Conservation (phyloP, 1,140 invertebrate species). For the Telenomus remus region DNA sequence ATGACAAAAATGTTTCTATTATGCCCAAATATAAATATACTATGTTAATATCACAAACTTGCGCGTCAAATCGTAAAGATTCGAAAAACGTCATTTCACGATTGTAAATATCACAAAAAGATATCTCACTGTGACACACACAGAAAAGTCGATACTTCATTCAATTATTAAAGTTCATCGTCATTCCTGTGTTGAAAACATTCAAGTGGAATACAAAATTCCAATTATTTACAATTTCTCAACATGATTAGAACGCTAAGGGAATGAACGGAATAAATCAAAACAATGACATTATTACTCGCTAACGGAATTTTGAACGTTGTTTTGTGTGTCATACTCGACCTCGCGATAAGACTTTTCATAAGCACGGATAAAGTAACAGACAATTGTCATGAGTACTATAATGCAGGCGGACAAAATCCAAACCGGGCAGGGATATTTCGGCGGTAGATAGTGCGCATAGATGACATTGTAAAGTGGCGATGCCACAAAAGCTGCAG, state of each 20-base stretch:
- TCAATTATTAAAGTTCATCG: not conserved
- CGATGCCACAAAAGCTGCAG: constrained; percentile 26
- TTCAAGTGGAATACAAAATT: no score
- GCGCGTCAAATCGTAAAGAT: not conserved
- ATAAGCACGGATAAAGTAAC: constrained; percentile 22
- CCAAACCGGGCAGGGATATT: constrained; percentile 69
- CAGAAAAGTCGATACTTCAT: not conserved
- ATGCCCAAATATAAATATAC: not conserved
- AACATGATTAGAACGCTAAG: not conserved
- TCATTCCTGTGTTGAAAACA: no score
- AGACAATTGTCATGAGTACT: constrained; percentile 54
- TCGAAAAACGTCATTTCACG: not conserved
- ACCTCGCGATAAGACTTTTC: constrained; percentile 11
- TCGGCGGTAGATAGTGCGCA: constrained; percentile 57
- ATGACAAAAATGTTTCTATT: no score
- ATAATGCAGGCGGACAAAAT: constrained; percentile 63
- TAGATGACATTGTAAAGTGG: constrained; percentile 39
- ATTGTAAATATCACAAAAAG: not conserved
- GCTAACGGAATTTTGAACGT: constrained; percentile 1
- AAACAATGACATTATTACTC: not conserved
- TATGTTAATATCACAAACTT: constrained; percentile 1
- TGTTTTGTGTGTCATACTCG: constrained; percentile 22
- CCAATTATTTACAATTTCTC: no score
- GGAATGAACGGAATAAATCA: not conserved
- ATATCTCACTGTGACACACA: not conserved